Conservation (phyloP, 2,113 vertebrate genomes). For the Coryphaenoides rupestris region DNA sequence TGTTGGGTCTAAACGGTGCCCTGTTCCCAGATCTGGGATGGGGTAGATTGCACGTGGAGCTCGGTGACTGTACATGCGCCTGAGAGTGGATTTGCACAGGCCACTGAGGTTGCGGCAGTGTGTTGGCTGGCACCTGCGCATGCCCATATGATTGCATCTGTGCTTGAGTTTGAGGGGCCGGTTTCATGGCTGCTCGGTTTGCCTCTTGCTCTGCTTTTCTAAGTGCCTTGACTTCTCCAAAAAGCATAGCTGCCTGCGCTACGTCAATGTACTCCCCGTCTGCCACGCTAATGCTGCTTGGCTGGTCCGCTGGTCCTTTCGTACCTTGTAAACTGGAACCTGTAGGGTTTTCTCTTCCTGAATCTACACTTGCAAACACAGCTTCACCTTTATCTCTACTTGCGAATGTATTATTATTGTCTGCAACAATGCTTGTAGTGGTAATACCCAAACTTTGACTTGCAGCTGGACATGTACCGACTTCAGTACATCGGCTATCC, state of each 20-base stretch:
- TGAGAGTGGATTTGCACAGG: constrained; percentile 6
- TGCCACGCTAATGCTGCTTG: background rate
- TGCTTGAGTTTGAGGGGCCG: background rate
- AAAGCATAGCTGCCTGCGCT: constrained; percentile 63
- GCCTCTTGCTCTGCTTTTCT: constrained; percentile 19
- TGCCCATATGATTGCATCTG: constrained; percentile 27
- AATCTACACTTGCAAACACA: constrained; percentile 26
- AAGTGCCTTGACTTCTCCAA: constrained; percentile 28
- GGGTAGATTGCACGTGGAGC: constrained; percentile 21
- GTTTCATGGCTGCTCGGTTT: constrained; percentile 12
- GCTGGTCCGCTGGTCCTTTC: constrained; percentile 1
- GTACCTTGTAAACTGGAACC: constrained; percentile 16
- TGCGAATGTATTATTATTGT: background rate
- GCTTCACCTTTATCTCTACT: constrained; percentile 15
- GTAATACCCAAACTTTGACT: constrained; percentile 10
- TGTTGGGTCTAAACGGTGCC: background rate
- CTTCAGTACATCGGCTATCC: constrained; percentile 48
- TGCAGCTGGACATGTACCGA: constrained; percentile 8
- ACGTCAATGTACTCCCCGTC: constrained; percentile 84
- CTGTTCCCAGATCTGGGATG: constrained; percentile 9
- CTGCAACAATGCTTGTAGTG: background rate
- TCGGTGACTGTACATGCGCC: constrained; percentile 1
- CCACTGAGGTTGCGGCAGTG: constrained; percentile 14
- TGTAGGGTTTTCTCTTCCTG: constrained; percentile 21
- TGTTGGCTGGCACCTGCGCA: constrained; percentile 21